Conservation (phyloP, 2,797 vertebrate genomes). For the Adrianichthys oophorus region DNA sequence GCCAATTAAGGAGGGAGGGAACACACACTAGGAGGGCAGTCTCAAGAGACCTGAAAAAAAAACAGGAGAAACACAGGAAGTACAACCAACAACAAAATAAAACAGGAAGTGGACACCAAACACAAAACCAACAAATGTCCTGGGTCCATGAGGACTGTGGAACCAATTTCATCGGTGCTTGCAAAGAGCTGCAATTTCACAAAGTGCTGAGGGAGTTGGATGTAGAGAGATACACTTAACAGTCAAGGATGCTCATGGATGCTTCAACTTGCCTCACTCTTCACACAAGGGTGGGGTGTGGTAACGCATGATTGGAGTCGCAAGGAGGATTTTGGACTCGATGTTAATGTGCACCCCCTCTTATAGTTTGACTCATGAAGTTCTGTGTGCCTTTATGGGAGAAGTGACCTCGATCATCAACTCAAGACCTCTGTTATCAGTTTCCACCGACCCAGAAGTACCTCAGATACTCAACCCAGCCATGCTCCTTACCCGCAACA, state of each 20-base stretch:
- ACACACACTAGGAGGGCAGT: no score
- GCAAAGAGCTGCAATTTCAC: not conserved
- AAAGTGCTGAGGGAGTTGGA: not conserved
- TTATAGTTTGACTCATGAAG: not conserved
- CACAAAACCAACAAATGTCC: no score
- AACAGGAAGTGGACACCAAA: no score
- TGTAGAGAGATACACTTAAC: not conserved
- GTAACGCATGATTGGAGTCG: not conserved
- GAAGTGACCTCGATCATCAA: slow-evolving; percentile 1
- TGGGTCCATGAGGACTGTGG: no score
- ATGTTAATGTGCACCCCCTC: not conserved
- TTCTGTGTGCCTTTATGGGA: not conserved
- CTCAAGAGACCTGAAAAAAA: no score
- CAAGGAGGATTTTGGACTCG: not conserved
- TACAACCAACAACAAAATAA: no score
- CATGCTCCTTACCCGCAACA: not conserved
- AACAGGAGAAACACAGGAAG: no score
- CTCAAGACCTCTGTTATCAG: not conserved
- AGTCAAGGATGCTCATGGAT: not conserved
- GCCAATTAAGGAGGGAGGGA: no score
- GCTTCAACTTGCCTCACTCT: not conserved
- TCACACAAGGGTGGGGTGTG: not conserved
- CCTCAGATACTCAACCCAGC: not conserved
- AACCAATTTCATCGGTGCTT: not conserved
- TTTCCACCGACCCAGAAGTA: slow-evolving; percentile 1